Evolutionary conservation across 1,140 invertebrate species (phyloP), one percentile per base, ranked within the genome.

Genomic region (Atopsyche davidsoni): DNA sequence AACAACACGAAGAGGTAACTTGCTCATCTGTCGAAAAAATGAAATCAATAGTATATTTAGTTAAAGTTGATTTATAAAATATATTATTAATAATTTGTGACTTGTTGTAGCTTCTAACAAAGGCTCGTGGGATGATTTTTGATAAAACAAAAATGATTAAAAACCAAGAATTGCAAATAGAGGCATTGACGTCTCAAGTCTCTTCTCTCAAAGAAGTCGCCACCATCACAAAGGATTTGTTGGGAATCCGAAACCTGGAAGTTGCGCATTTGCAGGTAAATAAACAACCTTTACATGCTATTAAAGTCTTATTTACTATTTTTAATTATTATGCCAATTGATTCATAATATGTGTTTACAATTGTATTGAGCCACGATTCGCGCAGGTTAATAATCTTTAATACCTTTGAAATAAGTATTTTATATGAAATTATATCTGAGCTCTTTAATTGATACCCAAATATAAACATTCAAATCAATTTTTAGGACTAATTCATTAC

Each of bases 201-300:
- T 65, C 76, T 14, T 84, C 85, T 2, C 67, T 88, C 16, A 87
- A 86, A 64, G 86, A 89, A 53, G 86, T 89, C 2, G 76, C 87
- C 7, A 66, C 73, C 6, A 86, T 88, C 32, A 87, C 85, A 1
- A 87, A 86, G 60, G 83, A 87, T 58, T 67, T 89, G 42, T 65
- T 88, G 11, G 80, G 83, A 48, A 85, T 89, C 3, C 76, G 86
- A 41, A 87, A 84, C 56, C 75, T 81, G 53, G 86, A 89, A 72
- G 79, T 86, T 2, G 81, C 83, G 23, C 83, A 87, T 64, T 76
- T 87, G 53, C 79, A 83, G 67, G 77, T 78, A 42, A 4, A 9
- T 39, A 32, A 7, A 19, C 18, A 16, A 34, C 14, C 11, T 46
- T n/a, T n/a, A n/a, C n/a, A 35, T 13, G 32, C 18, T 39, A 18